phyloP scores from a whole-genome alignment of 2,797 vertebrate species.

The Cebuella pygmaea region DNA sequence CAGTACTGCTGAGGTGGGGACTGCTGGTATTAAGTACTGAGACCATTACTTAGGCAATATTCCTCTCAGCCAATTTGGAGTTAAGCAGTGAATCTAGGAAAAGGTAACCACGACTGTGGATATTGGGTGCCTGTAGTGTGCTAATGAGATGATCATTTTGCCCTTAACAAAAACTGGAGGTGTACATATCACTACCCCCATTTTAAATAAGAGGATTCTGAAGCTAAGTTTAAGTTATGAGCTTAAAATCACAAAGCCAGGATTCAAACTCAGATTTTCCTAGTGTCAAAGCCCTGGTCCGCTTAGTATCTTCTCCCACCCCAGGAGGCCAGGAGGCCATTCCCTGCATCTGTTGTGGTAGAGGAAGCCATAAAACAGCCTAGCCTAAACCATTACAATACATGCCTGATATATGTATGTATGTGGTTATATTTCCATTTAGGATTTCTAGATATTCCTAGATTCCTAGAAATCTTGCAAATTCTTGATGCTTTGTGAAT shows the following conservation, averaged over 20 bases:
- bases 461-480: not conserved
- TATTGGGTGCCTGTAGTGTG: not conserved
- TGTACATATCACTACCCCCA: not conserved
- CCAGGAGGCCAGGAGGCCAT: not conserved
- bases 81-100: not conserved
- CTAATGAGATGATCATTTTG: not conserved
- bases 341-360: not conserved
- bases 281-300: not conserved
- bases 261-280: not conserved
- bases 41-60: not conserved
- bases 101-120: not conserved
- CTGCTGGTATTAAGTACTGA: not conserved
- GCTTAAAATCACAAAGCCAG: not conserved
- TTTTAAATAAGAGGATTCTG: not conserved
- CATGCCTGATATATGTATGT: not conserved
- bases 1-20: too few species aligned
- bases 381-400: not conserved
- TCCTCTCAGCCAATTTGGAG: not conserved
- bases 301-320: not conserved
- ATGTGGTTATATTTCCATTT: not conserved
- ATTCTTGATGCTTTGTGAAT: not conserved
- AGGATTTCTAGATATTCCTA: not conserved
- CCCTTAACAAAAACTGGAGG: not conserved
- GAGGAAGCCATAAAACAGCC: not conserved
- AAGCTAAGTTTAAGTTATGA: not conserved